These are phyloP conservation scores for Origma solitaria DNA, from an alignment of 2,113 vertebrate genomes.

Conservation along the genomic window DNA sequence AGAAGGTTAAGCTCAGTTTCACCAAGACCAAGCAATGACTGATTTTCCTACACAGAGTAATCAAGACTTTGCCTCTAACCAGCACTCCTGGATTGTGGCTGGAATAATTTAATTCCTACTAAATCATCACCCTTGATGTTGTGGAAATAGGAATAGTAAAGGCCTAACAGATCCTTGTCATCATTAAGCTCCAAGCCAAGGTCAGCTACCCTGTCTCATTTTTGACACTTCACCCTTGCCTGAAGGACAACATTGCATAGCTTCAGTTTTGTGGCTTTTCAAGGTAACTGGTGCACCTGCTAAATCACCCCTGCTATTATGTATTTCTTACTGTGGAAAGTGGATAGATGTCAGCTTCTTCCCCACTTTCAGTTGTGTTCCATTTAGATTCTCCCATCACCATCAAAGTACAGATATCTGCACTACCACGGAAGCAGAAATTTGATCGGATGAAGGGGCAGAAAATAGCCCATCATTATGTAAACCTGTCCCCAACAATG, in stretches of 20 bases:
- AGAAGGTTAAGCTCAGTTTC: neutral
- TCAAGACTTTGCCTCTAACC: neutral
- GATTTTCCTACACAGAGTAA: neutral
- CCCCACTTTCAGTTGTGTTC: neutral
- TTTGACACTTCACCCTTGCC: neutral
- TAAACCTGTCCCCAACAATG: neutral
- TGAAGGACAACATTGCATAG: neutral
- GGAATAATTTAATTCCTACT: neutral
- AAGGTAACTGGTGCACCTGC: neutral
- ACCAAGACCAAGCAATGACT: neutral
- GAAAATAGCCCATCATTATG: neutral
- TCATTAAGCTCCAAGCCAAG: neutral
- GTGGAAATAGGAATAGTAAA: neutral
- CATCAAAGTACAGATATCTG: fast-evolving
- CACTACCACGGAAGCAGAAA: neutral
- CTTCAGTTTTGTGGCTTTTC: neutral
- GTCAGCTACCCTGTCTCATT: neutral
- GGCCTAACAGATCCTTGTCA: fast-evolving
- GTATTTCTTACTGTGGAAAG: neutral
- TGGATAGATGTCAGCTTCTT: neutral
- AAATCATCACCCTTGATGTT: neutral
- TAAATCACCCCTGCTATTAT: neutral
- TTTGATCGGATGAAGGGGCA: fast-evolving
- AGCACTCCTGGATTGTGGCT: neutral
- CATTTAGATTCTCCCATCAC: neutral